phyloP scores from a whole-genome alignment of 2,797 vertebrate species.

The Anas acuta region DNA sequence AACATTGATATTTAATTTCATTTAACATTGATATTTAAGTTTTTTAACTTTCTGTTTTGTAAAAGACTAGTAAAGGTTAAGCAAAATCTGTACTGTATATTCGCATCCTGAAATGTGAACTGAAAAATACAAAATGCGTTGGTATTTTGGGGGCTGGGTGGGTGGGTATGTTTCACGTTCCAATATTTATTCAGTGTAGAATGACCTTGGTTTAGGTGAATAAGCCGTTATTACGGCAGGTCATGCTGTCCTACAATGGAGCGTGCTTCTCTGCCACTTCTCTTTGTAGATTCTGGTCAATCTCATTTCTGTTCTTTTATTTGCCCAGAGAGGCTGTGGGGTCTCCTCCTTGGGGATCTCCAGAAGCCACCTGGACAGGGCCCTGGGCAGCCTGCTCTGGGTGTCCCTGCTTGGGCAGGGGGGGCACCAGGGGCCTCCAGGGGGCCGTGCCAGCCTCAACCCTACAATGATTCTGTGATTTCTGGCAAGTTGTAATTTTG shows the following conservation, averaged over 20 bases:
- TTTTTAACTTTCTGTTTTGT: background rate
- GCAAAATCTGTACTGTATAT: background rate
- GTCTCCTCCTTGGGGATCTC: no score
- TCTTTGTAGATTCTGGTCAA: background rate
- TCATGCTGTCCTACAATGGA: background rate
- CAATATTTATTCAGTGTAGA: background rate
- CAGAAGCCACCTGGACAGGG: no score
- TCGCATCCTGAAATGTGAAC: background rate
- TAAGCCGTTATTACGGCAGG: background rate
- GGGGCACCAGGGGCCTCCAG: no score
- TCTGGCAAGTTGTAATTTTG: background rate
- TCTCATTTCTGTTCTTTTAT: background rate
- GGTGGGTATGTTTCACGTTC: background rate
- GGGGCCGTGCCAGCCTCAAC: no score
- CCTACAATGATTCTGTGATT: background rate
- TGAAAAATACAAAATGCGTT: background rate
- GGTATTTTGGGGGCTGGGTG: fast-evolving
- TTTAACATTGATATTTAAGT: no score
- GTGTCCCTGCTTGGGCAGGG: no score
- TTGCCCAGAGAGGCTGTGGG: no score
- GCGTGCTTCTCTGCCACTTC: background rate
- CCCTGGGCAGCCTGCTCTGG: no score
- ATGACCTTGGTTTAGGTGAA: background rate
- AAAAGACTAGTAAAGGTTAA: background rate
- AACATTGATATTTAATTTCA: no score